Conservation (phyloP, 2,113 vertebrate species). For the Pandion haliaetus region DNA sequence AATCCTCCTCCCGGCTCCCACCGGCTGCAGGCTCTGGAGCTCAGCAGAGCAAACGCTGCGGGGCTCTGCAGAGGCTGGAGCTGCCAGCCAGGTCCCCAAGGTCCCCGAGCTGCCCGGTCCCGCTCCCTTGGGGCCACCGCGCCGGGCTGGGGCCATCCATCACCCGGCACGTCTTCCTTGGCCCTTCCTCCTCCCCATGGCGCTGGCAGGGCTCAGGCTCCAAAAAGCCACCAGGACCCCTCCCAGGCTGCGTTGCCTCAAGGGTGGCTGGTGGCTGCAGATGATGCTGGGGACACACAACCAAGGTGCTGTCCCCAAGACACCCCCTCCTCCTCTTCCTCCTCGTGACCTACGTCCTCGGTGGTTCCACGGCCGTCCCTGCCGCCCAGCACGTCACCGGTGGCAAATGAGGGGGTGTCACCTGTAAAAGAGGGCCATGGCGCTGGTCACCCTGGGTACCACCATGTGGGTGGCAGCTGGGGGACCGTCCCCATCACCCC, state of each 20-base stretch:
- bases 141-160: background rate
- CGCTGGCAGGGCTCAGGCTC: background rate
- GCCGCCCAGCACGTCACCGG: background rate
- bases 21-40: background rate
- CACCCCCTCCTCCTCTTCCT: background rate
- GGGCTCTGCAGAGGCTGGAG: background rate
- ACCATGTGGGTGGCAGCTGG: background rate
- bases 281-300: background rate
- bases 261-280: background rate
- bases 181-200: background rate
- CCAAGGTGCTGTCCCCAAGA: background rate
- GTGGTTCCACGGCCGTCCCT: background rate
- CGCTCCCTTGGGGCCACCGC: background rate
- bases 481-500: background rate
- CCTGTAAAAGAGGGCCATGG: constrained; percentile 20
- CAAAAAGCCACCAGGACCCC: background rate
- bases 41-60: background rate
- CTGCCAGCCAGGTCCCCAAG: background rate
- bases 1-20: background rate
- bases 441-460: background rate
- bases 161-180: background rate
- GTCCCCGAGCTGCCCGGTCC: background rate
- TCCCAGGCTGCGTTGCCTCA: background rate
- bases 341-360: background rate
- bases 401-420: background rate